phyloP scores from a whole-genome alignment of 2,113 vertebrate genomes.

The Rhinoderma darwinii region DNA sequence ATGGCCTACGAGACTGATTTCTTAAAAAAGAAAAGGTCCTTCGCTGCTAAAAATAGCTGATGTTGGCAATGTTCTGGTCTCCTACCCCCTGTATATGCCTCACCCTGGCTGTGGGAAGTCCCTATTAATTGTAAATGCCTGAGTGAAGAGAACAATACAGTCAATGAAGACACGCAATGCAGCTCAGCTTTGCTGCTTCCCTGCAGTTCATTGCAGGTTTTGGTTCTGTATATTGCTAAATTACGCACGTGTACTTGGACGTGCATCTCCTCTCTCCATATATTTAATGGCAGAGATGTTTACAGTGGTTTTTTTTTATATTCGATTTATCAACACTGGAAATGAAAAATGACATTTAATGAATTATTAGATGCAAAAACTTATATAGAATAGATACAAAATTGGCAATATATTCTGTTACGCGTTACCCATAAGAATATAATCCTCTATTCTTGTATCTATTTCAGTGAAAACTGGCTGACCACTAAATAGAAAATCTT shows the following conservation, averaged over 20 bases:
- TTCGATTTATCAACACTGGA: too few species aligned
- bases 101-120: constrained; percentile 45
- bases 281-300: neutral
- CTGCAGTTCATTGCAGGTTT: constrained; percentile 28
- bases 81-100: constrained; percentile 20
- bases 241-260: neutral
- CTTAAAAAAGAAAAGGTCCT: constrained; percentile 21
- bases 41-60: constrained; percentile 43
- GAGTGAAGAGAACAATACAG: constrained; percentile 36
- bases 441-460: too few species aligned
- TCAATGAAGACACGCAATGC: constrained; percentile 49
- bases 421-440: too few species aligned
- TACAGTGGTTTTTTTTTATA: too few species aligned
- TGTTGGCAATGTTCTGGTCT: constrained; percentile 28
- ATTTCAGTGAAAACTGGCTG: too few species aligned
- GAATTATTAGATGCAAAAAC: too few species aligned
- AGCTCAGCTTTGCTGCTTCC: constrained; percentile 41
- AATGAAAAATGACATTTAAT: too few species aligned
- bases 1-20: constrained; percentile 33
- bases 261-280: too few species aligned
- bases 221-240: neutral
- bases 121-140: constrained; percentile 55
- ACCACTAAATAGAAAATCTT: too few species aligned
- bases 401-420: too few species aligned
- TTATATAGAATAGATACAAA: too few species aligned